phyloP scores from a whole-genome alignment of 2,797 vertebrate species.

The Mus spretus region DNA sequence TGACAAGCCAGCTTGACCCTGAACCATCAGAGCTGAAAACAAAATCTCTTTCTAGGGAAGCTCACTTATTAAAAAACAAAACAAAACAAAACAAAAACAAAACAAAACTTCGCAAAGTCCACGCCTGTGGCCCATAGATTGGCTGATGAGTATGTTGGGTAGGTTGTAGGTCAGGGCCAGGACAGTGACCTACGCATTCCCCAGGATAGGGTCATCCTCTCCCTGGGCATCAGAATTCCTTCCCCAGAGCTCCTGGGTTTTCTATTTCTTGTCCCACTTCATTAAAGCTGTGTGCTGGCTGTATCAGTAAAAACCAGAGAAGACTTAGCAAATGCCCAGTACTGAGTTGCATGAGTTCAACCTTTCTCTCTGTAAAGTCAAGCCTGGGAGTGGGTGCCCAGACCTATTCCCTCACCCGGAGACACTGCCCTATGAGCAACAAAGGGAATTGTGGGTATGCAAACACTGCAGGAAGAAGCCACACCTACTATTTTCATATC shows the following conservation, averaged over 20 bases:
- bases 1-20: not conserved
- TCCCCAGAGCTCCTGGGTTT: not conserved
- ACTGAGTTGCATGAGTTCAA: not conserved
- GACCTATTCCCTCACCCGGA: not conserved
- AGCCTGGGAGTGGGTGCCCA: not conserved
- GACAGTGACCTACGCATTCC: accelerated
- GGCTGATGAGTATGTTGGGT: no score
- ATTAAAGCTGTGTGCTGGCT: not conserved
- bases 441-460: not conserved
- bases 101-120: not conserved
- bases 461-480: not conserved
- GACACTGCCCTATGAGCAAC: not conserved
- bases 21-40: not conserved
- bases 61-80: not conserved
- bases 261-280: not conserved
- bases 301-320: not conserved
- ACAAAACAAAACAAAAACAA: no score
- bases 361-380: not conserved
- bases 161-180: not conserved
- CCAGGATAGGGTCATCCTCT: not conserved
- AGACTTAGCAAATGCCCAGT: not conserved
- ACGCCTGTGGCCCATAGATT: not conserved
- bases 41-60: not conserved
- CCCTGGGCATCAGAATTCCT: not conserved
- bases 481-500: not conserved